Base-by-base conservation (phyloP, 2,888 invertebrate species). In the Oscheius onirici region DNA sequence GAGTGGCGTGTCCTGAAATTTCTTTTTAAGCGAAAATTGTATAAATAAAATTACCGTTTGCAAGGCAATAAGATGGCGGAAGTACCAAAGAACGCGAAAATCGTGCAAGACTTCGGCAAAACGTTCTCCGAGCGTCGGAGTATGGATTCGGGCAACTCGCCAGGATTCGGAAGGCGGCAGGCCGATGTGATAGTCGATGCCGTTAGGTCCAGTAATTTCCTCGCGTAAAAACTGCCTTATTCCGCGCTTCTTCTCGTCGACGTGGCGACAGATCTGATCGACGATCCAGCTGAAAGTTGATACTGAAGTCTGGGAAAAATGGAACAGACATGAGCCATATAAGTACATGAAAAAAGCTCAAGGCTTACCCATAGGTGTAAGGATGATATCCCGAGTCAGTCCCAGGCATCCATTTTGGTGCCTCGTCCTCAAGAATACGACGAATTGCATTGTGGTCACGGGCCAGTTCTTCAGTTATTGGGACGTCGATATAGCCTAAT, bases 121-220 rank as follows among this genome's bases (percentile, higher is more conserved):
- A 40, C 60, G 20, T 20, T 60, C 60, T 34, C n/a, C 15, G 13
- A 60, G n/a, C 10, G 60, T 60, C 15, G 60, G 60, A 2, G 44
- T 43, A 15, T 41, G 41, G n/a, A 81, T 71, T 28, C 79, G 70
- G 2, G 81, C 81, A n/a, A 81, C 81, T 10, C 81, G 73, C 40
- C 74, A 72, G 43, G 75, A 71, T 40, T 79, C 81, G 26, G 71
- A 69, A 10, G 65, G 65, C 1, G 86, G 81, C 52, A 87, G 77
- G 15, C 88, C 88, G 46, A 88, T 81, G 54, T 81, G 78, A 73
- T 85, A 88, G 60, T 88, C 88, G n/a, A 88, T 80, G 40, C 60
- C 60, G 63, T 74, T 66, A 8, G 74, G 76, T 8, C 71, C 73
- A 3, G 77, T 76, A 49, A 82, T 77, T 44, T 82, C 81, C 44